Base-by-base conservation (phyloP, 2,113 vertebrate genomes). In the Lagenorhynchus albirostris region DNA sequence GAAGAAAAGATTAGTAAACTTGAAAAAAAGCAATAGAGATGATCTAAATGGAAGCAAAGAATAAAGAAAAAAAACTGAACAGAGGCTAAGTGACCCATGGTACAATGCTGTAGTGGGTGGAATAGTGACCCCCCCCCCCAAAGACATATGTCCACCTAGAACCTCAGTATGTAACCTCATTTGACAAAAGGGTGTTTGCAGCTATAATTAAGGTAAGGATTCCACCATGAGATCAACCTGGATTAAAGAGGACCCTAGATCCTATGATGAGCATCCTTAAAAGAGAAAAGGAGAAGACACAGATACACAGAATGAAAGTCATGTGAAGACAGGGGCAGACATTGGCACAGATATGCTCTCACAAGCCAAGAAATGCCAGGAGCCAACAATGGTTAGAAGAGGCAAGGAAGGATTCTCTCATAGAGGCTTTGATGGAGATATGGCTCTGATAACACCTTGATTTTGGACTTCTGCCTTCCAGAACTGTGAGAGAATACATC, bases 51-150 rank as follows among this genome's bases (percentile, higher is more conserved):
- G 85, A 71, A 62, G 25, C 33, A 47, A 6, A 63, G 18, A 82
- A 14, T 14, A 26, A 36, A 38, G 18, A 81, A 62, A 77, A 41
- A 89, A 36, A 26, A 91, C 17, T 76, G 21, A 38, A 50, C 14
- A 65, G 18, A 62, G 53, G 25, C 38, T 73, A 38, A 62, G 6
- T 80, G 31, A 29, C 7, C 36, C 26, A 20, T 20, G 17, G 41
- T 26, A 86, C 38, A 18, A 74, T 36, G 33, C 25, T 79, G 15
- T 14, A 41, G 12, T 23, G 5, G 36, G 18, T n/a, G 18, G n/a
- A 67, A 55, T 6, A 84, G 12, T 67, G 15, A 55, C 7, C 6
- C 26, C 7, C 3, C 7, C 3, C 44, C 2, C 2, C 5, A 6
- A 53, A 53, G 53, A 53, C 5, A 18, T 53, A 53, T 53, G 53